These are phyloP conservation scores for Drosophila neoperkinsi DNA, from an alignment of 2,888 invertebrate species.

Conservation along the genomic window DNA sequence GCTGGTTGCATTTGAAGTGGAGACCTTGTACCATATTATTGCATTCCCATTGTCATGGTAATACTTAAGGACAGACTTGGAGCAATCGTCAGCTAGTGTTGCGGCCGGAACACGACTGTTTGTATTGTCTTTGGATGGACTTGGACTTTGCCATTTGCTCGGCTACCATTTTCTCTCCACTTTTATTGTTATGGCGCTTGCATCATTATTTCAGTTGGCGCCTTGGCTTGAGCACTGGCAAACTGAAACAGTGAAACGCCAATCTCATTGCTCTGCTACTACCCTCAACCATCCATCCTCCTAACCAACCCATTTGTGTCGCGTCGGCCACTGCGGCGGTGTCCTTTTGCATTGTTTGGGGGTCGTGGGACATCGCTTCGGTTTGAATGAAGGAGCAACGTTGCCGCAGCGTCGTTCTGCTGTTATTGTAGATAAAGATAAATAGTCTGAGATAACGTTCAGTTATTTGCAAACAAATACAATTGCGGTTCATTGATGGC, in stretches of 20 bases:
- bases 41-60: constrained; percentile 33
- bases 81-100: constrained; percentile 36
- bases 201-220: constrained; percentile 79
- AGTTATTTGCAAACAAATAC: constrained; percentile 81
- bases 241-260: constrained; percentile 6
- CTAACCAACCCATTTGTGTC: constrained; percentile 20
- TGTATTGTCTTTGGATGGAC: constrained; percentile 62
- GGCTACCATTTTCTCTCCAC: constrained; percentile 41
- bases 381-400: constrained; percentile 28
- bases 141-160: constrained; percentile 22
- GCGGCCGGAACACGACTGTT: constrained; percentile 22
- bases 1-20: constrained; percentile 13
- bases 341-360: constrained; percentile 66
- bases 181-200: constrained; percentile 76
- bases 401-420: constrained; percentile 31
- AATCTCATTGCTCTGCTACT: constrained; percentile 3
- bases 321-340: constrained; percentile 44
- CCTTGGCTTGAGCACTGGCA: constrained; percentile 51
- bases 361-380: constrained; percentile 23
- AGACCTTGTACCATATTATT: constrained; percentile 11
- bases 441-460: constrained; percentile 79
- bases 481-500: constrained; percentile 80
- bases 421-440: constrained; percentile 77
- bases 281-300: neutral
- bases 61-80: constrained; percentile 23